Base-by-base conservation (phyloP, 2,113 vertebrate species). In the Grantiella picta region DNA sequence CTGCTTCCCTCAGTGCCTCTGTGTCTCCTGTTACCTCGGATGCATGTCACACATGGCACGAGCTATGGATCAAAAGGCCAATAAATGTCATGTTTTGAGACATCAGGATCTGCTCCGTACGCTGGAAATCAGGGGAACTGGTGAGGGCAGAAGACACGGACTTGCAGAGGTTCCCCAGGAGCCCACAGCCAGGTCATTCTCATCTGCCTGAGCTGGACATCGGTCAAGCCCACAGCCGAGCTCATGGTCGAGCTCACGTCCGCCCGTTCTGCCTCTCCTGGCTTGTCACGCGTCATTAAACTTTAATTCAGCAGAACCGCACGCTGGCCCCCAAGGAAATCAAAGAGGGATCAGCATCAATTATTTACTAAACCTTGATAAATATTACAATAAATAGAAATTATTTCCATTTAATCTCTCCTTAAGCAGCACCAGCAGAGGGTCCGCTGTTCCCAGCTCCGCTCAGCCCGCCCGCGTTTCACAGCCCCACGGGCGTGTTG, bases 281-380 rank as follows among this genome's bases (percentile, higher is more conserved):
- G 22, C 75, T 57, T 12, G 73, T 88, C 86, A 77, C 5, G 4
- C 25, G 0, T 64, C 11, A 0, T 92, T 91, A 82, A 71, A 71
- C 83, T 66, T 65, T 38, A 66, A 88, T 82, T 90, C 85, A 50
- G 12, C 73, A 82, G 61, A 84, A 71, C 80, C 5, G 1, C 57
- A 57, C 0, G 1, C 73, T 59, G 71, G 71, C 59, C 91, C 85
- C 94, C 42, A 10, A 93, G 96, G 96, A 97, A 96, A 94, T 96
- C 94, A 90, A 95, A 60, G 50, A 80, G 23, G 85, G 76, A 87
- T 95, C 88, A 71, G 71, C 81, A 91, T 90, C 90, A 93, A 94
- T 96, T 89, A 96, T 95, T 96, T 93, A 97, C 94, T 95, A 92
- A 94, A 93, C 63, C 70, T 94, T 82, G 86, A 95, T 78, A 96